These are phyloP conservation scores for Epiblema foenella DNA, from an alignment of 2,888 invertebrate genomes.

Conservation along the genomic window DNA sequence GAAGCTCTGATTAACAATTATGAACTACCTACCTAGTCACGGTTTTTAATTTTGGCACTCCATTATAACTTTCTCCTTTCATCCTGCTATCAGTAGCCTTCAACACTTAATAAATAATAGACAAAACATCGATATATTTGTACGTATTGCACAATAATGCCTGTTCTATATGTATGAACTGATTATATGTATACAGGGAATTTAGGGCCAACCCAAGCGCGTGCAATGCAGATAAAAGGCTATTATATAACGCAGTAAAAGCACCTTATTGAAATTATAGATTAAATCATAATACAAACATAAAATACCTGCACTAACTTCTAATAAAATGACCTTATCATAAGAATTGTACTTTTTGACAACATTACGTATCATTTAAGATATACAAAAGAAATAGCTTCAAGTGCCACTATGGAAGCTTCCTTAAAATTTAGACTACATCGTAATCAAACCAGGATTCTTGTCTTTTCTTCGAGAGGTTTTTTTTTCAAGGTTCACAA, in stretches of 20 bases:
- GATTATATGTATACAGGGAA: too few relatives aligned
- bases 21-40: too few relatives aligned
- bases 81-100: too few relatives aligned
- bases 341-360: constrained; percentile 43
- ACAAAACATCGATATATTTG: too few relatives aligned
- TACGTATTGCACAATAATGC: constrained; percentile 20
- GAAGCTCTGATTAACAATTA: too few relatives aligned
- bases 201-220: constrained; percentile 11
- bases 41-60: too few relatives aligned
- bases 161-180: neutral
- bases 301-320: constrained; percentile 22
- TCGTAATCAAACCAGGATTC: neutral
- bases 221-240: constrained; percentile 8
- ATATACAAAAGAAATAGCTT: constrained; percentile 11
- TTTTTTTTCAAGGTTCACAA: neutral
- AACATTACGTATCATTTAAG: constrained; percentile 32
- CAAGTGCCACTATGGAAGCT: neutral
- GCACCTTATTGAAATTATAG: constrained; percentile 31
- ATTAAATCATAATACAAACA: constrained; percentile 2
- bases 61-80: neutral
- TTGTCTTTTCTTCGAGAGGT: too few relatives aligned
- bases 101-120: too few relatives aligned
- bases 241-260: constrained; percentile 24
- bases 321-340: constrained; percentile 14
- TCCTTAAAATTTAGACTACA: neutral